Evolutionary conservation across 2,113 vertebrate species (phyloP).

Genomic region (Lycaon pictus): DNA sequence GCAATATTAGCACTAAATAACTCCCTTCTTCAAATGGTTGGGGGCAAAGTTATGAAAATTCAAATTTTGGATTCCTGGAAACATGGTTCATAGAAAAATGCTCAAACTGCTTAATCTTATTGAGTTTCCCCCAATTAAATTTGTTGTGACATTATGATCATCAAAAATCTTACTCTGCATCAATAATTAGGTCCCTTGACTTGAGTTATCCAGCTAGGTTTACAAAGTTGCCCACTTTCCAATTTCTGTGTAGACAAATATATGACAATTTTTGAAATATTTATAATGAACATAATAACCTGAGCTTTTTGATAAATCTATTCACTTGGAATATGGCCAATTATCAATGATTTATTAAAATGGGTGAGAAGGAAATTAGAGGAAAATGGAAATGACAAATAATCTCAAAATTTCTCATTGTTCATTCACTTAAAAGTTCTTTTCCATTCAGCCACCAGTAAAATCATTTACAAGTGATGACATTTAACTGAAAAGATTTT

Average conservation of each 20-base stretch:
- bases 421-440: conserved; percentile 75
- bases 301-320: conserved; percentile 33
- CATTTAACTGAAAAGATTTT: conserved; percentile 79
- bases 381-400: conserved; percentile 76
- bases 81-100: neutral
- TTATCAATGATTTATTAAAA: conserved; percentile 77
- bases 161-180: conserved; percentile 12
- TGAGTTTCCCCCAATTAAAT: conserved; percentile 57
- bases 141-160: conserved; percentile 35
- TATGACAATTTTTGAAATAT: conserved; percentile 59
- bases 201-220: conserved; percentile 65
- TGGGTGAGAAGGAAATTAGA: conserved; percentile 59
- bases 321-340: conserved; percentile 53
- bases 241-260: conserved; percentile 57
- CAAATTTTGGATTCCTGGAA: conserved; percentile 45
- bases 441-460: conserved; percentile 68
- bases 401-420: conserved; percentile 77
- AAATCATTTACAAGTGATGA: conserved; percentile 78
- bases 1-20: conserved; percentile 65
- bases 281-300: conserved; percentile 52
- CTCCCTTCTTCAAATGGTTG: neutral
- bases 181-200: conserved; percentile 51
- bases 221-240: conserved; percentile 28
- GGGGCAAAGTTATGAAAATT: neutral
- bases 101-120: neutral